Evolutionary conservation across 2,888 invertebrate species (phyloP).

Genomic region (Orgyia antiqua): DNA sequence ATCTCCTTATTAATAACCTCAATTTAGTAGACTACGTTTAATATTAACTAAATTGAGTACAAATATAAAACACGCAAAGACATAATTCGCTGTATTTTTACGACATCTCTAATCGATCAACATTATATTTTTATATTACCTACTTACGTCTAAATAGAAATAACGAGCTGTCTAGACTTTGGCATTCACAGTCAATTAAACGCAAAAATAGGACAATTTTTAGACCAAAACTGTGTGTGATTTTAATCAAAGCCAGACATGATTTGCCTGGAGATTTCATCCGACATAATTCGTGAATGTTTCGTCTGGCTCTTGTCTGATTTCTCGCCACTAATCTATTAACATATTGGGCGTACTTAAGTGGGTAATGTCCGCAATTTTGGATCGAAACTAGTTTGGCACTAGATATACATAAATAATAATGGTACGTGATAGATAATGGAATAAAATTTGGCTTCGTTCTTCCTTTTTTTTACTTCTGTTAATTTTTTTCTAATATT

Average conservation of each 20-base stretch:
- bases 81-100: too few species aligned
- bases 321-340: slow-evolving; percentile 11
- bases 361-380: slow-evolving; percentile 22
- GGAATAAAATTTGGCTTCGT: slow-evolving; percentile 4
- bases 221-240: slow-evolving; percentile 14
- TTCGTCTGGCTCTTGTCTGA: too few species aligned
- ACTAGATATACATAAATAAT: slow-evolving; percentile 22
- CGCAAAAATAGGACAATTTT: slow-evolving; percentile 16
- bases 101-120: too few species aligned
- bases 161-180: slow-evolving; percentile 26
- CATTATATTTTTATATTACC: too few species aligned
- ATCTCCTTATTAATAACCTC: too few species aligned
- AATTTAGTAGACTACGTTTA: too few species aligned
- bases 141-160: slow-evolving; percentile 16
- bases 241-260: slow-evolving; percentile 21
- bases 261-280: slow-evolving; percentile 8
- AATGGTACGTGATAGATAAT: slow-evolving; percentile 15
- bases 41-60: too few species aligned
- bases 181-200: slow-evolving; percentile 19
- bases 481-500: slow-evolving; percentile 7
- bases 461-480: slow-evolving; percentile 8
- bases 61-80: too few species aligned
- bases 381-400: slow-evolving; percentile 17
- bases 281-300: slow-evolving; percentile 4
- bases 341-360: slow-evolving; percentile 26